Percentiles rank a stretch among this genome's conserved stretches.
These are phyloP conservation scores for Sanderia malayensis DNA, from an alignment of 30 jellyfish, hydroid and myxozoan genomes.

Conservation along the genomic window DNA sequence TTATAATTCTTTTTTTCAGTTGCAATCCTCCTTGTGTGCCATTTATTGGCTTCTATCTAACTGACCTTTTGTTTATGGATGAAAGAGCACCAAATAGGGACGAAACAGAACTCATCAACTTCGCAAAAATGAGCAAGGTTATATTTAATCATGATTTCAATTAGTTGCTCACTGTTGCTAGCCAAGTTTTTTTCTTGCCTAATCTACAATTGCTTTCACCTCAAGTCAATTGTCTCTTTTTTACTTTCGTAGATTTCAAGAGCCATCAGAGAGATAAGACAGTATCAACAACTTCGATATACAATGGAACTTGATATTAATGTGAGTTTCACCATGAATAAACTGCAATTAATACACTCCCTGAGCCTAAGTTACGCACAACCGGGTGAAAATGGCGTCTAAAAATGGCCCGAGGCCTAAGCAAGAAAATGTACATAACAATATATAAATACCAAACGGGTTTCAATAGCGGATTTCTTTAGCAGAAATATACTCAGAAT, in stretches of 20 bases:
- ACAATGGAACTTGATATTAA: conserved; percentile 65
- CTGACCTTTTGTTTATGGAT: conserved; percentile 69
- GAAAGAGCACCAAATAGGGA: conserved; percentile 53
- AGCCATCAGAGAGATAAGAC: conserved; percentile 75
- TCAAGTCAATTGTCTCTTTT: background rate
- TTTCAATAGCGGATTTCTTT: too few relatives aligned
- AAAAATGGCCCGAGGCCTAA: too few relatives aligned
- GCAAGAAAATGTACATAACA: too few relatives aligned
- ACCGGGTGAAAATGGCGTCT: too few relatives aligned
- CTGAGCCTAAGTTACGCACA: too few relatives aligned
- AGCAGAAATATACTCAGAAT: too few relatives aligned
- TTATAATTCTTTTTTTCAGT: too few relatives aligned
- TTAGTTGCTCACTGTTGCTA: too few relatives aligned
- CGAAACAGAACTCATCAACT: conserved; percentile 51
- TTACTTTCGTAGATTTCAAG: conserved; percentile 70
- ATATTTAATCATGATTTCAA: background rate
- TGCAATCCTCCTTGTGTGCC: conserved; percentile 88
- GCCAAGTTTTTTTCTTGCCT: background rate
- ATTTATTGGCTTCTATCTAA: conserved; percentile 60
- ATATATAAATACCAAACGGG: too few relatives aligned
- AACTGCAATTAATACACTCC: too few relatives aligned
- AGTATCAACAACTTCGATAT: conserved; percentile 89
- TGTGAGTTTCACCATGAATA: conserved; percentile 57
- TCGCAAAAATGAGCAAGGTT: conserved; percentile 75
- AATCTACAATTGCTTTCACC: background rate